phyloP scores from a whole-genome alignment of 2,888 invertebrate species.

The Ormia ochracea region DNA sequence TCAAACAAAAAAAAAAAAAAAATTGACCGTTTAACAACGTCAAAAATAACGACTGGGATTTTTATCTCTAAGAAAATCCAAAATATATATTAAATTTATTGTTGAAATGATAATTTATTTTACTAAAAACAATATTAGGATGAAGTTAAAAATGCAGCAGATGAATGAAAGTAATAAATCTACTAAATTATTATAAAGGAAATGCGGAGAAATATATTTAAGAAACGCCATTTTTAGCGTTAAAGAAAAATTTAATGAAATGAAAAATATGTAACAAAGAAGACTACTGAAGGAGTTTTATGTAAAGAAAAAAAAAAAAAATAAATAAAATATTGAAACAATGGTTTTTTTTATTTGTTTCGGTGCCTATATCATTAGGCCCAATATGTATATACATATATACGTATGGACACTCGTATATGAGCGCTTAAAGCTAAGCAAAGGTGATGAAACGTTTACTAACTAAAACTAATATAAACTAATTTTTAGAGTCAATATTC shows the following conservation, averaged over 20 bases:
- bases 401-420: too few relatives aligned
- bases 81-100: slow-evolving; percentile 56
- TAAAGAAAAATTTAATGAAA: slow-evolving; percentile 56
- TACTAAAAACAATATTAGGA: slow-evolving; percentile 61
- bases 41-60: slow-evolving; percentile 59
- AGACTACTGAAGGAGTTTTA: slow-evolving; percentile 69
- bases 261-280: slow-evolving; percentile 59
- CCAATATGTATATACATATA: too few relatives aligned
- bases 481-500: too few relatives aligned
- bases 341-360: too few relatives aligned
- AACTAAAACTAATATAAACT: too few relatives aligned
- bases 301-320: slow-evolving; percentile 71
- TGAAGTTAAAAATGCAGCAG: slow-evolving; percentile 53
- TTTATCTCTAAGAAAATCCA: slow-evolving; percentile 57
- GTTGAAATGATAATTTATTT: slow-evolving; percentile 63
- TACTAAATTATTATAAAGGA: slow-evolving; percentile 57
- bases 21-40: slow-evolving; percentile 48
- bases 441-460: too few relatives aligned
- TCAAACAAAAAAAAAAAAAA: slow-evolving; percentile 38
- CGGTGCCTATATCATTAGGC: too few relatives aligned
- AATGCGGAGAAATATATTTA: slow-evolving; percentile 58
- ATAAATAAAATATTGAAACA: slow-evolving; percentile 46
- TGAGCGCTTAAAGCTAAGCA: too few relatives aligned
- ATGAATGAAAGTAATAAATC: slow-evolving; percentile 52
- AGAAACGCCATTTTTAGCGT: slow-evolving; percentile 62